phyloP scores from a whole-genome alignment of 2,113 vertebrate genomes.

The Campylomormyrus tamandua region DNA sequence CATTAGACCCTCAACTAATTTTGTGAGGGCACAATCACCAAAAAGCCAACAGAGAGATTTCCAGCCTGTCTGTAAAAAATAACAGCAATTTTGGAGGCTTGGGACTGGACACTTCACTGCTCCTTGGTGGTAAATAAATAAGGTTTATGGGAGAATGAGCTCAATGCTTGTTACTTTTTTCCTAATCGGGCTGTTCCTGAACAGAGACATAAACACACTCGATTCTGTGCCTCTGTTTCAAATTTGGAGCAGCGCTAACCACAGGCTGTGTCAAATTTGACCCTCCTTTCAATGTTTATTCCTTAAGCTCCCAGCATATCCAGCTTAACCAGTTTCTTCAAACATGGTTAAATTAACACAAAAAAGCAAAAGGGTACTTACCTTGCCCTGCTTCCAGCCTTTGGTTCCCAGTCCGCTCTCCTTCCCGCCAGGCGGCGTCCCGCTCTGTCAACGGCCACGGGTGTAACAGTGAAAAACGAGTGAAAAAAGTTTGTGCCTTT shows the following conservation, averaged over 20 bases:
- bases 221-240: not conserved
- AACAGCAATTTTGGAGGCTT: not conserved
- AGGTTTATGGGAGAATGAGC: not conserved
- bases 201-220: not conserved
- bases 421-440: not conserved
- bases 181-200: not conserved
- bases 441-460: not conserved
- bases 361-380: not conserved
- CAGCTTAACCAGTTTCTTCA: not conserved
- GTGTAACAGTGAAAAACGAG: not conserved
- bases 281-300: not conserved
- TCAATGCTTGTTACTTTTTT: conserved; percentile 6
- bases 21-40: conserved; percentile 22
- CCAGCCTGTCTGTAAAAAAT: not conserved
- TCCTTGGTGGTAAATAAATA: not conserved
- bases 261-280: not conserved
- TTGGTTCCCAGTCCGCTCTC: not conserved
- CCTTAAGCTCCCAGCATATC: not conserved
- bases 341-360: not conserved
- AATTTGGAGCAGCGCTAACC: not conserved
- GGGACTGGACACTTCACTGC: not conserved
- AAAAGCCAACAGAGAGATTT: conserved; percentile 11
- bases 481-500: not conserved
- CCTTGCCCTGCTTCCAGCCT: not conserved
- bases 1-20: conserved; percentile 24